phyloP scores from a whole-genome alignment of 2,113 vertebrate genomes.

The Tyto alba region DNA sequence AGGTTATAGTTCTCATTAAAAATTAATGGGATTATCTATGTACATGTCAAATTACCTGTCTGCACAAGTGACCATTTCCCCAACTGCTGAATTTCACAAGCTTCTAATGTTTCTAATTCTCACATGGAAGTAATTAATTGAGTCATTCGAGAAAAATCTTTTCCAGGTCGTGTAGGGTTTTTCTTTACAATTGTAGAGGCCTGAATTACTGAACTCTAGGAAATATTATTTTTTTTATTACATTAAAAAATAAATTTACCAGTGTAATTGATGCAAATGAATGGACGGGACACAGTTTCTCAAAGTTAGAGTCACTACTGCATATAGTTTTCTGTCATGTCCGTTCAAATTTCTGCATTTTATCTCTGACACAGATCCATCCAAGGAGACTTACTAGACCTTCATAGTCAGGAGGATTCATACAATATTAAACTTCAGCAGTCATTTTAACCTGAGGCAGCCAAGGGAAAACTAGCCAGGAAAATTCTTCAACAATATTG shows the following conservation, averaged over 20 bases:
- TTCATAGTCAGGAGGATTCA: conserved; percentile 44
- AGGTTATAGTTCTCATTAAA: neutral
- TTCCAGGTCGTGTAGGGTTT: neutral
- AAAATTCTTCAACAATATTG: conserved; percentile 57
- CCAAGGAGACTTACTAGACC: conserved; percentile 4
- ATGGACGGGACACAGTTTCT: neutral
- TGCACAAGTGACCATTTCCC: neutral
- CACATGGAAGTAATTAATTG: neutral
- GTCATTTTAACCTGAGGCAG: conserved; percentile 46
- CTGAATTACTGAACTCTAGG: neutral
- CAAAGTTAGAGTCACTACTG: neutral
- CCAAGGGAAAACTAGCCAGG: conserved; percentile 49
- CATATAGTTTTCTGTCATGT: neutral
- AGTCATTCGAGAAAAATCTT: neutral
- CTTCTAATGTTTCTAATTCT: neutral
- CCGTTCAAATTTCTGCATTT: conserved; percentile 6
- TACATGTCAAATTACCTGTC: neutral
- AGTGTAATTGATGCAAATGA: neutral
- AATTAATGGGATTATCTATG: neutral
- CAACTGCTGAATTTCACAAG: neutral
- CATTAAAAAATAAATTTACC: neutral
- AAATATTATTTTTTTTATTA: neutral
- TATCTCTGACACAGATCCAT: conserved; percentile 41
- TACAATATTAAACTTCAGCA: conserved; percentile 60
- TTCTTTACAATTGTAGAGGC: neutral